Evolutionary conservation across 2,797 vertebrate species (phyloP).

Genomic region (Esox masquinongy): DNA sequence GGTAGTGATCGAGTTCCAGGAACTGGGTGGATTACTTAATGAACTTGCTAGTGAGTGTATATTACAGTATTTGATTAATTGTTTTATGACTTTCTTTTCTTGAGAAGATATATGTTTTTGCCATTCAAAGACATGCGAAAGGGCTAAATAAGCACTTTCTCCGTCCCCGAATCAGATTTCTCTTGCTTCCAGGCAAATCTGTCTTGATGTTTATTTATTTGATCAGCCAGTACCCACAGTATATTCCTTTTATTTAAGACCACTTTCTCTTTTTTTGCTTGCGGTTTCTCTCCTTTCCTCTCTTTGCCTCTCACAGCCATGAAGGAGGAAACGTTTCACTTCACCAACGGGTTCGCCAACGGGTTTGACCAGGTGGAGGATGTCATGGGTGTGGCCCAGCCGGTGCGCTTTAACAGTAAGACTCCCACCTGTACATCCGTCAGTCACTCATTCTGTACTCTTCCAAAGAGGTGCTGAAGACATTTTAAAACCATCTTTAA

Average conservation of each 20-base stretch:
- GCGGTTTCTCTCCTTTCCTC: background rate
- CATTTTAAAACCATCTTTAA: background rate
- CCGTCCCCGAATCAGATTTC: background rate
- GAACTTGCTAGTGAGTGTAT: too few species aligned
- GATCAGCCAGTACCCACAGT: background rate
- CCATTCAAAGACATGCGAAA: background rate
- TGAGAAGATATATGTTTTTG: background rate
- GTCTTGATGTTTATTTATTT: background rate
- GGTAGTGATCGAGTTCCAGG: too few species aligned
- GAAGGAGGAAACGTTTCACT: conserved; percentile 76
- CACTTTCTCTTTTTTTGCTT: background rate
- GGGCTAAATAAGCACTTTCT: background rate
- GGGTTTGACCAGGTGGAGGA: conserved; percentile 71
- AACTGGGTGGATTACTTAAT: too few species aligned
- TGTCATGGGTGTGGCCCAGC: conserved; percentile 89
- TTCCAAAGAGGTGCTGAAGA: background rate
- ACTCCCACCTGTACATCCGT: background rate
- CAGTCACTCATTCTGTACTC: background rate
- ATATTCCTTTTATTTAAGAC: background rate
- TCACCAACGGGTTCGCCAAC: conserved; percentile 66
- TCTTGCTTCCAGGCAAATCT: background rate
- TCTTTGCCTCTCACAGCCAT: conserved; percentile 55
- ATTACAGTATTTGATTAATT: background rate
- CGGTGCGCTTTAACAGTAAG: conserved; percentile 96
- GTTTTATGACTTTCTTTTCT: background rate